phyloP scores from a whole-genome alignment of 2,888 invertebrate species.

The Leptopilina syphax region DNA sequence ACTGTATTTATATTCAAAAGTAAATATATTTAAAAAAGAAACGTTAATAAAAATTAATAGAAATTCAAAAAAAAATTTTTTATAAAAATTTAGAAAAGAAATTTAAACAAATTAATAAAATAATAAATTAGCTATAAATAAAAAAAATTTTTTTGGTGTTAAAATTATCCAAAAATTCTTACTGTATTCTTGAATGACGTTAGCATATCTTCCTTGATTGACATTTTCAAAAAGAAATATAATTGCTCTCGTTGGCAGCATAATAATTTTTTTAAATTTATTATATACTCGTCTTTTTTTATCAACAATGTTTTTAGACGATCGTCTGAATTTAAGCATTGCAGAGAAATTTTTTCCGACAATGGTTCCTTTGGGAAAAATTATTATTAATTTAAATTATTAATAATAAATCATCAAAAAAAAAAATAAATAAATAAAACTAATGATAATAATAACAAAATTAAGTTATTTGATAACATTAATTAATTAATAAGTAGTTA shows the following conservation, averaged over 20 bases:
- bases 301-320: not conserved
- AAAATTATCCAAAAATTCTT: not conserved
- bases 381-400: not conserved
- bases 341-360: conserved; percentile 17
- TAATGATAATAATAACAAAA: not conserved
- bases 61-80: not conserved
- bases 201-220: conserved; percentile 14
- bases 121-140: not conserved
- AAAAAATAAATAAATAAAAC: not conserved
- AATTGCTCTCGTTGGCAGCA: conserved; percentile 22
- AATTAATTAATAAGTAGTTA: too few species aligned
- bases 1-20: too few species aligned
- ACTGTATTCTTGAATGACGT: conserved; percentile 12
- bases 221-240: conserved; percentile 31
- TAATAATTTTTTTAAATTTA: conserved; percentile 32
- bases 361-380: conserved; percentile 22
- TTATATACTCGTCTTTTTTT: conserved; percentile 24
- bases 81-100: not conserved
- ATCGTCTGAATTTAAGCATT: conserved; percentile 3
- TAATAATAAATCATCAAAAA: not conserved
- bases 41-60: too few species aligned
- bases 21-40: too few species aligned
- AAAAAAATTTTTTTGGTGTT: not conserved
- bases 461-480: too few species aligned
- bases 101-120: not conserved